phyloP scores from a whole-genome alignment of 1,140 invertebrate species.

The Halesus radiatus region DNA sequence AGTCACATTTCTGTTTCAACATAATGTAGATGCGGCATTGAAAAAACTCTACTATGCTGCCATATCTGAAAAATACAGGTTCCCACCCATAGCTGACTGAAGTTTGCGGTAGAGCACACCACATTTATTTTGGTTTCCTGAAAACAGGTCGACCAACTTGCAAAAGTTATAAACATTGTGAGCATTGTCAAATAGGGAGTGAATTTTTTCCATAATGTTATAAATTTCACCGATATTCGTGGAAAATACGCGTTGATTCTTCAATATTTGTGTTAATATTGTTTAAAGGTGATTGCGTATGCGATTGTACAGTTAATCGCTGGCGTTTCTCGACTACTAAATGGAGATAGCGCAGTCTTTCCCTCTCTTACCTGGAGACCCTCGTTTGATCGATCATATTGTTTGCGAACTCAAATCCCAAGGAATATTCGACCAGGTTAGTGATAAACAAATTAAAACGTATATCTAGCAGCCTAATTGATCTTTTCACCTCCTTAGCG shows the following conservation, averaged over 20 bases:
- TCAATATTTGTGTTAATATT: not conserved
- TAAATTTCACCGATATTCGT: not conserved
- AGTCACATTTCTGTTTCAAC: no score
- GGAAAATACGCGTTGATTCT: not conserved
- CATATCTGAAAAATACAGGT: no score
- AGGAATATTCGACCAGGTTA: conserved; percentile 55
- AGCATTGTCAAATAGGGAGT: conserved; percentile 21
- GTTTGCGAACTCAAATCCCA: conserved; percentile 50
- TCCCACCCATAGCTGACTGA: no score
- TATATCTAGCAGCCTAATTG: not conserved
- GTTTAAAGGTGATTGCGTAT: conserved; percentile 4
- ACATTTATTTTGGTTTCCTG: no score
- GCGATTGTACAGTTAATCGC: conserved; percentile 6
- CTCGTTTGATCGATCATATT: conserved; percentile 48
- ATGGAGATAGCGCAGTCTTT: conserved; percentile 41
- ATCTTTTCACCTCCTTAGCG: no score
- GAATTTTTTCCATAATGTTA: conserved; percentile 35
- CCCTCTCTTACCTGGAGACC: conserved; percentile 44
- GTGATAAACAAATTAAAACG: not conserved
- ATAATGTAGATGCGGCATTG: no score
- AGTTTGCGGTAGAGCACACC: no score
- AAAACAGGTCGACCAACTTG: not conserved
- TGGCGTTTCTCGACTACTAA: conserved; percentile 20
- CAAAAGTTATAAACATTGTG: conserved; percentile 27
- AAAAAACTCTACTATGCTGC: no score